Conservation (phyloP, 92 coral and sea anemone genomes). For the Porites lobata region DNA sequence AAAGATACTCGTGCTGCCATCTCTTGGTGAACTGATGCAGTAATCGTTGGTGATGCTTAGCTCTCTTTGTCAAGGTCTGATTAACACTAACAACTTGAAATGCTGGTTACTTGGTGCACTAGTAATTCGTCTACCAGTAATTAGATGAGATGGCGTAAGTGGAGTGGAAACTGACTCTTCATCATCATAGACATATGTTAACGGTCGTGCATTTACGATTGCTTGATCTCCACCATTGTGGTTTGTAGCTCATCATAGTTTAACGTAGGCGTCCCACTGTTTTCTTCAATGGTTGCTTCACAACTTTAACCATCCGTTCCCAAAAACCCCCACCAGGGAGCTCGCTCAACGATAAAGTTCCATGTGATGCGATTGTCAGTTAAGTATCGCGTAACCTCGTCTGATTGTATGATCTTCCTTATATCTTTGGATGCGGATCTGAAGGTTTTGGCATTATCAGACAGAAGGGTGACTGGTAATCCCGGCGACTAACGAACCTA, state of each 20-base stretch:
- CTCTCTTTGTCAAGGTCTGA: too few relatives aligned
- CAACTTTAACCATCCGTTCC: constrained; percentile 40
- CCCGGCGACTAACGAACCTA: constrained; percentile 37
- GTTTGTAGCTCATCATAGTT: constrained; percentile 45
- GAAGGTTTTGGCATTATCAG: constrained; percentile 43
- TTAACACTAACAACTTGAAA: too few relatives aligned
- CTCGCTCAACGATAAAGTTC: neutral
- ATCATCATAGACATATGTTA: constrained; percentile 58
- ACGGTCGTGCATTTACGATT: constrained; percentile 42
- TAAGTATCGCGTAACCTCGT: neutral
- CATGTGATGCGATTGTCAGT: constrained; percentile 54
- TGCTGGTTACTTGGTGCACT: too few relatives aligned
- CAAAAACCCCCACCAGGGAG: neutral
- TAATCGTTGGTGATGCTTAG: too few relatives aligned
- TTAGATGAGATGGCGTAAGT: too few relatives aligned
- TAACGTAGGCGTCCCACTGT: constrained; percentile 38
- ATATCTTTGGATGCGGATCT: constrained; percentile 22
- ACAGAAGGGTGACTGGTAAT: constrained; percentile 25
- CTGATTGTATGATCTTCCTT: neutral
- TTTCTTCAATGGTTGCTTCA: constrained; percentile 47
- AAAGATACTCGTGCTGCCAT: too few relatives aligned
- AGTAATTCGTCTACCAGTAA: too few relatives aligned
- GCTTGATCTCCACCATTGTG: constrained; percentile 37
- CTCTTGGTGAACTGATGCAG: too few relatives aligned
- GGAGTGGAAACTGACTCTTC: constrained; percentile 21